Evolutionary conservation across 2,113 vertebrate species (phyloP), one percentile per base, ranked within the genome.

Genomic region (Cervus canadensis): DNA sequence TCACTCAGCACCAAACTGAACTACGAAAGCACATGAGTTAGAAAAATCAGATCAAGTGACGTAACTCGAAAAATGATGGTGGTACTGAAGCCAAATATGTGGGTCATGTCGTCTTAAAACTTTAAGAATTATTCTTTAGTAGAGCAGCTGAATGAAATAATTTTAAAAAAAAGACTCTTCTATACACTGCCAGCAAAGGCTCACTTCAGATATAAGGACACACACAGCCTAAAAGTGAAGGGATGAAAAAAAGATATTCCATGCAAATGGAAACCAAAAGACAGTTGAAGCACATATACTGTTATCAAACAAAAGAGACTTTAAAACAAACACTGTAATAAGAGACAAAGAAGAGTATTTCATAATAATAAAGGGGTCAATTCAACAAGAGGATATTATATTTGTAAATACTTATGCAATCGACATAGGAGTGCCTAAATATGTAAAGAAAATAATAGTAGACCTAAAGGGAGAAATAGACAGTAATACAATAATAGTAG

Each of bases 1-100:
- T 97, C 94, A 98, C 96, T 98, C 98, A 97, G 78, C 94, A 97
- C 88, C 45, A 89, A 84, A 76, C n/a, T 95, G 95, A 95, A 92
- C 97, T 64, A 54, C 56, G 93, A 97, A 64, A 98, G 88, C 94
- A 90, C 74, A 62, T 84, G 94, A 45, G 57, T 92, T 89, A 97
- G 96, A 83, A 95, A 96, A 90, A 78, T 97, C 95, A 98, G 67
- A 95, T 95, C 60, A 21, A 92, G 87, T 96, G 95, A 96, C 79
- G 74, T 95, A 96, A 97, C 87, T 92, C n/a, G 9, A 92, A 98
- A 95, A 76, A 85, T 30, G 74, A 71, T 23, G 45, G n/a, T 89
- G 52, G 28, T 56, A 14, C 43, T 67, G 52, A 92, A 94, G 96
- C 96, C 97, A 98, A 97, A 86, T 50, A 71, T 97, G 96, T 59